phyloP scores from a whole-genome alignment of 2,888 invertebrate genomes.

The Hedychridium roseum region DNA sequence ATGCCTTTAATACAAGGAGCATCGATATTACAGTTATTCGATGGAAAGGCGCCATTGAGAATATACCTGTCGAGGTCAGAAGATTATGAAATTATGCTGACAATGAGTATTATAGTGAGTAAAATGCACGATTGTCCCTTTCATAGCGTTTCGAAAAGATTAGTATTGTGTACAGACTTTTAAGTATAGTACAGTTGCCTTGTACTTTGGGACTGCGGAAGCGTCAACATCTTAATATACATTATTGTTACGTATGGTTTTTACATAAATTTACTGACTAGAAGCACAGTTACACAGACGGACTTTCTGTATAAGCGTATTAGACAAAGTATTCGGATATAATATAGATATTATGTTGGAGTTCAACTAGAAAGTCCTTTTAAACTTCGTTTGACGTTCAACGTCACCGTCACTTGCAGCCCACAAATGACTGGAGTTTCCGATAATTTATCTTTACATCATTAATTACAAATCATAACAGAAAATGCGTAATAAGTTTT shows the following conservation, averaged over 20 bases:
- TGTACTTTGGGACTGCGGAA: constrained; percentile 28
- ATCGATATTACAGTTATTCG: too few species aligned
- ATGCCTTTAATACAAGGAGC: too few species aligned
- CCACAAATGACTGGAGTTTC: constrained; percentile 36
- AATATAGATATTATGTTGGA: not conserved
- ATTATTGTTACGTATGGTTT: constrained; percentile 2
- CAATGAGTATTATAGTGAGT: too few species aligned
- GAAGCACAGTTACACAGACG: constrained; percentile 23
- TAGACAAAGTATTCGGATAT: constrained; percentile 5
- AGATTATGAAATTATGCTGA: too few species aligned
- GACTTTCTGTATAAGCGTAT: constrained; percentile 4
- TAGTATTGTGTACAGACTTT: too few species aligned
- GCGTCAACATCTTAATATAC: constrained; percentile 2
- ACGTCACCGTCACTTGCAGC: constrained; percentile 35
- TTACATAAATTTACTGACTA: constrained; percentile 33
- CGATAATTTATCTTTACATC: constrained; percentile 3
- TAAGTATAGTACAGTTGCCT: too few species aligned
- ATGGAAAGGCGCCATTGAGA: too few species aligned
- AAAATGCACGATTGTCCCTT: too few species aligned
- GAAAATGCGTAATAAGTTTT: too few species aligned
- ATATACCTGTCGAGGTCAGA: too few species aligned
- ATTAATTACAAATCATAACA: too few species aligned
- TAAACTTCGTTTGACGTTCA: constrained; percentile 3
- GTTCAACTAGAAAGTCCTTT: not conserved
- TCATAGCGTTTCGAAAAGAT: too few species aligned